Percentiles rank a stretch among this genome's conserved stretches.
Evolutionary conservation across 2,888 invertebrate genomes (phyloP).

Genomic region (Drosophila meridionalis): DNA sequence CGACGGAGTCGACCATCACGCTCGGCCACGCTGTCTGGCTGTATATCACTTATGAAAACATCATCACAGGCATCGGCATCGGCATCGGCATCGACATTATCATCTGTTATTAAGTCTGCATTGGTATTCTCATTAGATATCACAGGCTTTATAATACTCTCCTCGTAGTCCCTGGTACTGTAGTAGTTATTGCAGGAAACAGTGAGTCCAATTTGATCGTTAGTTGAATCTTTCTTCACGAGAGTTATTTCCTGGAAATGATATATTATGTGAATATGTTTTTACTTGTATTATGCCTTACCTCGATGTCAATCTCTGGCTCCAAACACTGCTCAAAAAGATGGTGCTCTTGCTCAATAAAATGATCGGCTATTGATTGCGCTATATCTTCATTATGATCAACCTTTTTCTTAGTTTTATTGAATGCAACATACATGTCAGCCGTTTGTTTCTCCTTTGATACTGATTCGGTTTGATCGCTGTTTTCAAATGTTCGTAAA

Average conservation of each 20-base stretch:
- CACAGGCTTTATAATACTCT: conserved; percentile 37
- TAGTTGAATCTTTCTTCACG: conserved; percentile 86
- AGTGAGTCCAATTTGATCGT: conserved; percentile 89
- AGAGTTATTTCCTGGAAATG: conserved; percentile 88
- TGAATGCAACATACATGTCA: conserved; percentile 24
- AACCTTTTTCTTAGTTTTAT: conserved; percentile 2
- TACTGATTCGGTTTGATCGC: neutral
- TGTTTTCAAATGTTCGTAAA: conserved; percentile 35
- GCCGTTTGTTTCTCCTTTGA: conserved; percentile 86
- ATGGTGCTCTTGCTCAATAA: conserved; percentile 84
- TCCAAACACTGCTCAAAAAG: conserved; percentile 86
- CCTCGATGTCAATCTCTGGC: conserved; percentile 87
- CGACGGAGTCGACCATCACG: conserved; percentile 87
- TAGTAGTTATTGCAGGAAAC: conserved; percentile 86
- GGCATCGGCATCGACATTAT: neutral
- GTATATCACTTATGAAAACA: conserved; percentile 89
- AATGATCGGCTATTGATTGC: conserved; percentile 72
- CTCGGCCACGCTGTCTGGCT: conserved; percentile 87
- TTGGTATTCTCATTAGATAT: conserved; percentile 39
- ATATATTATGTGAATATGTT: neutral
- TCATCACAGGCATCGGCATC: conserved; percentile 85
- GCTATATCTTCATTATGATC: conserved; percentile 38
- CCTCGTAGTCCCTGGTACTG: conserved; percentile 32
- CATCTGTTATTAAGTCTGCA: conserved; percentile 83
- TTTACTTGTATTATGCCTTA: conserved; percentile 67